Evolutionary conservation across 2,888 invertebrate genomes (phyloP).

Genomic region (Mamestra brassicae): DNA sequence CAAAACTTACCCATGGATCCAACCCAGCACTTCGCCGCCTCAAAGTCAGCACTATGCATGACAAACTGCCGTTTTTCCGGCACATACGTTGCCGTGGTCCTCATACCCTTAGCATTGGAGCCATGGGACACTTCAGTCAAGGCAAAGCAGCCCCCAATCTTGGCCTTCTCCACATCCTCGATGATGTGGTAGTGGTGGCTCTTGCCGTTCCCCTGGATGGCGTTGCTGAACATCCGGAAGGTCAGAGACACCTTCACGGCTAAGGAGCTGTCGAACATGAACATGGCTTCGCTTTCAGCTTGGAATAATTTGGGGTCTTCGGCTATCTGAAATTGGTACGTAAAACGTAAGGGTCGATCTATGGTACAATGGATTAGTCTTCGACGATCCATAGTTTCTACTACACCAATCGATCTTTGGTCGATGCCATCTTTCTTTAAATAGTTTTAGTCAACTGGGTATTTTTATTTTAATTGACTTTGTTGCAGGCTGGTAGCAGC

Average conservation of each 20-base stretch:
- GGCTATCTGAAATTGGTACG: slow-evolving; percentile 78
- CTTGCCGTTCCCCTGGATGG: slow-evolving; percentile 92
- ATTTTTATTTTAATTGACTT: neutral
- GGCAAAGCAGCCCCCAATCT: slow-evolving; percentile 92
- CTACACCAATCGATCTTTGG: too few relatives aligned
- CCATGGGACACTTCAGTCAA: slow-evolving; percentile 98
- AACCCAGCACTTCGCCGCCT: slow-evolving; percentile 98
- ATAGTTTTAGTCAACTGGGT: neutral
- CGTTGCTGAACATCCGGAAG: slow-evolving; percentile 92
- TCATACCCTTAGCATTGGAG: slow-evolving; percentile 96
- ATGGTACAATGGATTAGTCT: too few relatives aligned
- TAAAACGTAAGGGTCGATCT: too few relatives aligned
- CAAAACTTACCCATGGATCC: slow-evolving; percentile 92
- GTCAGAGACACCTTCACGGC: slow-evolving; percentile 93
- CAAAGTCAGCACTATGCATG: slow-evolving; percentile 96
- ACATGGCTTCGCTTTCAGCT: slow-evolving; percentile 89
- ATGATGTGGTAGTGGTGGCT: slow-evolving; percentile 91
- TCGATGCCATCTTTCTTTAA: too few relatives aligned
- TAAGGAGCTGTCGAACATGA: slow-evolving; percentile 91
- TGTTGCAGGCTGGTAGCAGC: neutral
- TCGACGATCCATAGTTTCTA: too few relatives aligned
- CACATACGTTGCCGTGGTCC: slow-evolving; percentile 96
- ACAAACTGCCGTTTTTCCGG: slow-evolving; percentile 94
- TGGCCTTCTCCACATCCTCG: slow-evolving; percentile 80
- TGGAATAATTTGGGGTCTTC: slow-evolving; percentile 86